Conservation (phyloP, 1,140 invertebrate genomes). For the Meloidogyne hapla region DNA sequence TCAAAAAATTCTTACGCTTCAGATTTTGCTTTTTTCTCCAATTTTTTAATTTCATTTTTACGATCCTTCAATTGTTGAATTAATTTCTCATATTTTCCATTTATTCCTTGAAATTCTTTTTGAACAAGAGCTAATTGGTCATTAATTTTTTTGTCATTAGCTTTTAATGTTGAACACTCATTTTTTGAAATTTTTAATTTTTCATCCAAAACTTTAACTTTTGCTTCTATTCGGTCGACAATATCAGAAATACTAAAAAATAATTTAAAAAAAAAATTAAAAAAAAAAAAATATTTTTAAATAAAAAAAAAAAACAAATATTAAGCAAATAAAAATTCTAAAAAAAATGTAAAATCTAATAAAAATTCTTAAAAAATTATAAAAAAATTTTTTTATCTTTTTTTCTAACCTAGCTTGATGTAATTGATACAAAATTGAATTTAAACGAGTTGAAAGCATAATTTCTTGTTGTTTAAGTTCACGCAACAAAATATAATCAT, state of each 20-base stretch:
- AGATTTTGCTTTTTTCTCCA: conserved; percentile 52
- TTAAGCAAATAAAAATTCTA: too few relatives aligned
- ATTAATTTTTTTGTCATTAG: conserved; percentile 19
- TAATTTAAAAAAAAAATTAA: too few relatives aligned
- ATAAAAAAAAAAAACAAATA: neutral
- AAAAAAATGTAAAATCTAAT: neutral
- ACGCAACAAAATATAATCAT: conserved; percentile 40
- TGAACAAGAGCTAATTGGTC: conserved; percentile 26
- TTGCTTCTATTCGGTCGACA: conserved; percentile 35
- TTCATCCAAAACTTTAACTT: conserved; percentile 30
- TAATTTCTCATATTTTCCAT: conserved; percentile 43
- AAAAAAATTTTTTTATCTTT: too few relatives aligned
- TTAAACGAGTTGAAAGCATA: conserved; percentile 30
- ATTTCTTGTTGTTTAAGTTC: conserved; percentile 40
- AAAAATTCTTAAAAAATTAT: conserved; percentile 11
- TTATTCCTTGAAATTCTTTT: conserved; percentile 26
- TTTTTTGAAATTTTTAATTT: conserved; percentile 22
- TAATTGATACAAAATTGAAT: conserved; percentile 39
- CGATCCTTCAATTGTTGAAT: conserved; percentile 44
- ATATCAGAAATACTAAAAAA: conserved; percentile 36
- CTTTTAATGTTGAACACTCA: conserved; percentile 23
- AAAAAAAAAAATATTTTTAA: conserved; percentile 1
- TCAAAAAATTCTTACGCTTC: conserved; percentile 41
- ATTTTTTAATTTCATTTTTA: conserved; percentile 53
- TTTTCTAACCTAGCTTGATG: conserved; percentile 32